Evolutionary conservation across 2,797 vertebrate species (phyloP).

Genomic region (Melanotaenia boesemani): DNA sequence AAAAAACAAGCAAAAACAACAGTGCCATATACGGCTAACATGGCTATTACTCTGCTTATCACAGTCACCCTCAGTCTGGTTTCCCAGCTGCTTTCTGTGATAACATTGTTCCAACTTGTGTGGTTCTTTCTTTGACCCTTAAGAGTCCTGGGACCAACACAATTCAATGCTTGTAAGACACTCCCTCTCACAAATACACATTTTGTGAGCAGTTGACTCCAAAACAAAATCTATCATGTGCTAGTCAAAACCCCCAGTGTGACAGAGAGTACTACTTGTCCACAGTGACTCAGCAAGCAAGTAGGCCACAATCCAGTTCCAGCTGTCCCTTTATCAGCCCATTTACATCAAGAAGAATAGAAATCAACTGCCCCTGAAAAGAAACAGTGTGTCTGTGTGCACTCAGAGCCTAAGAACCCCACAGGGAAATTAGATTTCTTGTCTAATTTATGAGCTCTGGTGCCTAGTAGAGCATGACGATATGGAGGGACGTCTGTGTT

Average conservation of each 20-base stretch:
- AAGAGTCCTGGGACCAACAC: slow-evolving; percentile 20
- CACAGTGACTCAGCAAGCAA: slow-evolving; percentile 72
- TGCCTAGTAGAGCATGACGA: slow-evolving; percentile 64
- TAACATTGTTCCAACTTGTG: slow-evolving; percentile 66
- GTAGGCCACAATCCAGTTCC: slow-evolving; percentile 64
- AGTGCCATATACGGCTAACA: slow-evolving; percentile 35
- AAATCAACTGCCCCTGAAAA: slow-evolving; percentile 67
- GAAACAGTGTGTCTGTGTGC: slow-evolving; percentile 59
- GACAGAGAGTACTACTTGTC: slow-evolving; percentile 44
- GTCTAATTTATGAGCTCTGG: slow-evolving; percentile 78
- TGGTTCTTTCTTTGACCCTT: slow-evolving; percentile 32
- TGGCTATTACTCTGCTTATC: slow-evolving; percentile 45
- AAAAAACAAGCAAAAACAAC: slow-evolving; percentile 14
- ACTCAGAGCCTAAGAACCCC: slow-evolving; percentile 64
- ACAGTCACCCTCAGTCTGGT: slow-evolving; percentile 18
- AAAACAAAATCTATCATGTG: slow-evolving; percentile 33
- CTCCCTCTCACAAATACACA: slow-evolving; percentile 12
- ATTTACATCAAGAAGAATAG: slow-evolving; percentile 75
- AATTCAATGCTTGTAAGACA: slow-evolving; percentile 30
- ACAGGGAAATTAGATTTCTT: slow-evolving; percentile 78
- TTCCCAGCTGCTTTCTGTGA: slow-evolving; percentile 63
- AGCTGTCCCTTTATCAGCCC: slow-evolving; percentile 66
- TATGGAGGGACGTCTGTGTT: slow-evolving; percentile 51
- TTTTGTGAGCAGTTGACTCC: slow-evolving; percentile 21
- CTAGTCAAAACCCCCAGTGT: slow-evolving; percentile 4